A percentile compares a stretch with the other conserved stretches of the same genome.
These are phyloP conservation scores for Nansenia antarctica DNA, from an alignment of 2,113 vertebrate species.

Conservation along the genomic window DNA sequence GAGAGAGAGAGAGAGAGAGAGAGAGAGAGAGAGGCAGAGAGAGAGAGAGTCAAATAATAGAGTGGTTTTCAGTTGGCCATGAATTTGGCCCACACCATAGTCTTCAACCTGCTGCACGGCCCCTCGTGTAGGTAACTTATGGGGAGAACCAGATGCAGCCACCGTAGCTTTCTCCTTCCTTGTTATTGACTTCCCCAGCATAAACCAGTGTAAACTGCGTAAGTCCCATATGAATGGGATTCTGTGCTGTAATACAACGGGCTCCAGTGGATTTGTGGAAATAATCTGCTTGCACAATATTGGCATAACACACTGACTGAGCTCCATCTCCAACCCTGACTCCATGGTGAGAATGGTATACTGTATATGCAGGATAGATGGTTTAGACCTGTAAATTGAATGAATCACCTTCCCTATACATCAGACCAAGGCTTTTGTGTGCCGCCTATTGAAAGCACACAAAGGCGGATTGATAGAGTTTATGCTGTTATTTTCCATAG, in stretches of 20 bases:
- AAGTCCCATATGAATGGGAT: constrained; percentile 24
- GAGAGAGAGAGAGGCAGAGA: too few relatives aligned
- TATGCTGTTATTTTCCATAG: constrained; percentile 7
- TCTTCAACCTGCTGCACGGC: not conserved
- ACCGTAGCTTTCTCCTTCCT: not conserved
- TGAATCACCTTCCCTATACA: constrained; percentile 9
- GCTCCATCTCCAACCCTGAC: not conserved
- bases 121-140: not conserved
- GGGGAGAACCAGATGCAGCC: not conserved
- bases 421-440: not conserved
- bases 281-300: constrained; percentile 25
- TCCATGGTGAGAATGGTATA: constrained; percentile 19
- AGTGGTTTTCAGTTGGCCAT: not conserved
- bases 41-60: too few relatives aligned
- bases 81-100: not conserved
- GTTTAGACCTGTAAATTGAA: constrained; percentile 25
- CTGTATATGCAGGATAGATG: constrained; percentile 12
- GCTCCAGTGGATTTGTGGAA: constrained; percentile 29
- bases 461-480: not conserved
- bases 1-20: too few relatives aligned
- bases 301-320: not conserved
- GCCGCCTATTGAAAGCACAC: constrained; percentile 14
- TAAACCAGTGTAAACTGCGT: constrained; percentile 4
- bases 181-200: constrained; percentile 20
- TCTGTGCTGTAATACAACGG: constrained; percentile 23